Percentiles rank a stretch among this genome's conserved stretches.
These are phyloP conservation scores for Odontamblyopus rebecca DNA, from an alignment of 2,797 vertebrate genomes.

Conservation along the genomic window DNA sequence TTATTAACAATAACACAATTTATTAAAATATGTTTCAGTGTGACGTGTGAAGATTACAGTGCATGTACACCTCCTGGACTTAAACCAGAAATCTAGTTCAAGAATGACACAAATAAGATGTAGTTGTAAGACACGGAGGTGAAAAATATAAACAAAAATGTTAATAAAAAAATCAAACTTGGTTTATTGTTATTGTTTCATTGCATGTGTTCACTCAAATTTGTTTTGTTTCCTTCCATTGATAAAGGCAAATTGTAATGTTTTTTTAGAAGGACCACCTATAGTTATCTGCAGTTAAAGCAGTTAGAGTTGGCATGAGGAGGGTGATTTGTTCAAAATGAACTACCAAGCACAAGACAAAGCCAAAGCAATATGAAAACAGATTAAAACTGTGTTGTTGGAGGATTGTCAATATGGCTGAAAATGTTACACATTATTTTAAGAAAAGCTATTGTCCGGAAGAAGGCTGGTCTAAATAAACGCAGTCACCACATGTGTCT, in stretches of 20 bases:
- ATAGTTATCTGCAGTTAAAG: background rate
- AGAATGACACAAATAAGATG: background rate
- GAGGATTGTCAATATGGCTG: too few species aligned
- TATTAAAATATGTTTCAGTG: background rate
- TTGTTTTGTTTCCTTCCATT: background rate
- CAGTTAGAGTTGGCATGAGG: background rate
- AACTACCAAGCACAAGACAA: background rate
- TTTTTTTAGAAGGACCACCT: background rate
- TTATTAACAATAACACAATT: constrained; percentile 23
- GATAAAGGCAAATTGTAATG: background rate
- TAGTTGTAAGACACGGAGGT: background rate
- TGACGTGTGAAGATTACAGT: background rate
- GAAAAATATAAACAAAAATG: background rate
- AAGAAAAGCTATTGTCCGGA: background rate
- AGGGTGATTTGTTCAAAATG: constrained; percentile 1
- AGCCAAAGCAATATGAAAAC: background rate
- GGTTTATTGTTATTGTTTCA: background rate
- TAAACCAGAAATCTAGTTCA: background rate
- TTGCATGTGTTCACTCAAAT: background rate
- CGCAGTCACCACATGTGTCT: background rate
- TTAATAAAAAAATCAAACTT: background rate
- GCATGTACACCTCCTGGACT: background rate
- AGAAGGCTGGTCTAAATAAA: background rate
- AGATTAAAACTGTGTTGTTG: background rate
- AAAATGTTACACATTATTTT: background rate